Base-by-base conservation (phyloP, 2,797 vertebrate genomes). In the Eleutherodactylus coqui region DNA sequence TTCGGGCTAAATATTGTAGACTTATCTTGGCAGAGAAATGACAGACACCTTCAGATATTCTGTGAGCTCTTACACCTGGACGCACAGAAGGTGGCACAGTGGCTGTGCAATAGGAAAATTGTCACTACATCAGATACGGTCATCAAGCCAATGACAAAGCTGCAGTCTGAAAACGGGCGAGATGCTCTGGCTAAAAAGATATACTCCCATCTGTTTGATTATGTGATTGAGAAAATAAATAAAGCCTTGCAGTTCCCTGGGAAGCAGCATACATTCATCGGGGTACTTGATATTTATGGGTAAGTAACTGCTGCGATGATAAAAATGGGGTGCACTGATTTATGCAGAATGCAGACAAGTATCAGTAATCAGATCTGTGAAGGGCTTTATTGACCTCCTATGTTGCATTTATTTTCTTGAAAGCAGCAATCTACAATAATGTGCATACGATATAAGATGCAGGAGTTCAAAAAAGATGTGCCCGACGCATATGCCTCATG, bases 251-350 rank as follows among this genome's bases (percentile, higher is more conserved):
- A 94, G 90, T 97, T 97, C 80, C 93, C 96, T 53, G 97, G 96
- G 85, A 96, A 96, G 60, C 96, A 96, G 34, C 96, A 97, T 82
- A 95, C 96, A 76, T 99, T 99, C 91, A 98, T 99, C 77, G 98
- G 98, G n/a, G 98, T 99, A 78, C 93, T 99, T 94, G 98, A 99
- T 90, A 99, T 99, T 90, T 99, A 99, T 86, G 98, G 98, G 98
- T 99, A 95, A 94, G 94, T 64, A 6, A 43, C 2, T 43, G 36
- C 14, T 2, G 5, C 41, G 34, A 69, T 38, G 4, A 17, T 69
- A 16, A 19, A 21, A 69, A 24, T 2, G 67, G 7, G 36, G 6
- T 67, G 14, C 27, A 14, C 60, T 62, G 29, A 19, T 36, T 19
- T 36, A 34, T 36, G 17, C 64, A 38, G 19, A 21, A 29, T 38